These are phyloP conservation scores for Gnathochromis pfefferi DNA, from an alignment of 2,113 vertebrate genomes.

Conservation along the genomic window DNA sequence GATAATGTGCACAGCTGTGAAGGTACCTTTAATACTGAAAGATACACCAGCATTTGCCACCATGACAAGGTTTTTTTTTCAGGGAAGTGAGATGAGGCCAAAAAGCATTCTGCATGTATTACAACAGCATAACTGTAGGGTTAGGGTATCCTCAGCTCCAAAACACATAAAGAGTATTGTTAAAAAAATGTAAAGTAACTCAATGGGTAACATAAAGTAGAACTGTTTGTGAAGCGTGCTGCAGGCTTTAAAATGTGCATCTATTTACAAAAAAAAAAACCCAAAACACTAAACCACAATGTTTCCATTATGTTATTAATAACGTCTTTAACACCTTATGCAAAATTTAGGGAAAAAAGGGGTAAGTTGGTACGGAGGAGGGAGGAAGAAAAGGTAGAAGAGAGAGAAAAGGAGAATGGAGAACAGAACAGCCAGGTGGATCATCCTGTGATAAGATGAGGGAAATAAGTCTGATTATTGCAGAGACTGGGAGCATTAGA, in stretches of 20 bases:
- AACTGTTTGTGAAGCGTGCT: not conserved
- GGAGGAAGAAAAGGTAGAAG: not conserved
- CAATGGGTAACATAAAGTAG: not conserved
- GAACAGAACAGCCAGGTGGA: conserved; percentile 47
- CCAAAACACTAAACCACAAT: not conserved
- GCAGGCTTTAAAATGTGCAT: not conserved
- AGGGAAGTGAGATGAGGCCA: not conserved
- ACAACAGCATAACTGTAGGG: not conserved
- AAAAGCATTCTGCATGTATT: not conserved
- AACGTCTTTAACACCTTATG: not conserved
- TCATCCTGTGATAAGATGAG: conserved; percentile 83
- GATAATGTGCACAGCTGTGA: not conserved
- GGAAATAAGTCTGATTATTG: conserved; percentile 91
- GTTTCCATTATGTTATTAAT: not conserved
- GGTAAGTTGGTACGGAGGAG: not conserved
- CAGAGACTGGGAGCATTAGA: conserved; percentile 80
- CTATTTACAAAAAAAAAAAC: not conserved
- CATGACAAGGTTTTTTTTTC: not conserved
- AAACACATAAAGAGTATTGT: not conserved
- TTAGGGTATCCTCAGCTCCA: not conserved
- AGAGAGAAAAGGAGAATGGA: not conserved
- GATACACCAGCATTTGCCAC: not conserved
- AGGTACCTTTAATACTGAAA: not conserved
- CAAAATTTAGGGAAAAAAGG: not conserved
- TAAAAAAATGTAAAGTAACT: not conserved